These are phyloP conservation scores for Zaprionus davidi DNA, from an alignment of 1,140 invertebrate genomes.

Conservation along the genomic window DNA sequence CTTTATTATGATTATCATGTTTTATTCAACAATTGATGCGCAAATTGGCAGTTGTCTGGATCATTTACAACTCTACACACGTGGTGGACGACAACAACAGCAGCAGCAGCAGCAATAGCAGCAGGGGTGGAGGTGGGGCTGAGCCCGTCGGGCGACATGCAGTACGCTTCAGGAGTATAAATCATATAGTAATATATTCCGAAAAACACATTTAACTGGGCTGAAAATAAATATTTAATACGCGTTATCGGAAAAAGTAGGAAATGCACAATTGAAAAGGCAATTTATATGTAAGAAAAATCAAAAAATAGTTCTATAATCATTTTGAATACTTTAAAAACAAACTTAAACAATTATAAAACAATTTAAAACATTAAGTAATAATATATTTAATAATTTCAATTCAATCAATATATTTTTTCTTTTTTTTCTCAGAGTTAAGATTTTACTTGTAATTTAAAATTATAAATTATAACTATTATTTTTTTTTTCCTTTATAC, in stretches of 20 bases:
- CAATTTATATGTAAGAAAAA: no score
- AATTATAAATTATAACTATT: no score
- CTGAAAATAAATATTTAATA: constrained; percentile 2
- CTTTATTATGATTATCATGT: constrained; percentile 82
- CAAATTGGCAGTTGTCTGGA: constrained; percentile 82
- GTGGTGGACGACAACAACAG: constrained; percentile 39
- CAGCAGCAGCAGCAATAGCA: neutral
- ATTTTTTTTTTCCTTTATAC: no score
- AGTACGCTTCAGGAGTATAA: constrained; percentile 22
- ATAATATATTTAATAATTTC: no score
- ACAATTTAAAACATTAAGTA: no score
- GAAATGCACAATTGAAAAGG: neutral
- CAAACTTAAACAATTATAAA: no score
- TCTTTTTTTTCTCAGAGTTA: no score
- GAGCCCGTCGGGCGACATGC: neutral
- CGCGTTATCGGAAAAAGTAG: neutral
- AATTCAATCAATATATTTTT: no score
- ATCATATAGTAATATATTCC: constrained; percentile 33
- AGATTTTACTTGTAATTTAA: no score
- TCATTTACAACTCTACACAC: constrained; percentile 80
- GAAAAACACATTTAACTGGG: constrained; percentile 17
- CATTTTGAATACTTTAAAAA: no score
- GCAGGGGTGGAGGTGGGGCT: neutral
- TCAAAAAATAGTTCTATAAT: no score
- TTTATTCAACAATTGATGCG: constrained; percentile 83